Evolutionary conservation across 2,113 vertebrate genomes (phyloP).

Genomic region (Xenopus borealis): DNA sequence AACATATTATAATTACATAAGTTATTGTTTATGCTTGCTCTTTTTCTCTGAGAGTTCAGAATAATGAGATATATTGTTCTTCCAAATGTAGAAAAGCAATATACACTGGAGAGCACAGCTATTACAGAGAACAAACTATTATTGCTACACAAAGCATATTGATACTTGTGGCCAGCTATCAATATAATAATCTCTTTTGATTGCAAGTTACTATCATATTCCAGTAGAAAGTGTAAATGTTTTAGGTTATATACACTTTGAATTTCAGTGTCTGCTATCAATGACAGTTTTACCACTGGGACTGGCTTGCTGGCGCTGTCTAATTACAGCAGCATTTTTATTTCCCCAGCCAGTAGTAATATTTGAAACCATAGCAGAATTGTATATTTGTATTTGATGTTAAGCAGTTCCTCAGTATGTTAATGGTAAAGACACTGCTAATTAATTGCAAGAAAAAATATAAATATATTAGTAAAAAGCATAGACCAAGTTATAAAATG

Average conservation of each 20-base stretch:
- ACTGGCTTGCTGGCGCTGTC: slow-evolving; percentile 51
- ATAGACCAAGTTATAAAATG: no score
- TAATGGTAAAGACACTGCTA: no score
- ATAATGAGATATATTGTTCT: not conserved
- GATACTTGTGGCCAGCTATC: not conserved
- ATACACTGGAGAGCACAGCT: slow-evolving; percentile 1
- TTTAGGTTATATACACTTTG: slow-evolving; percentile 57
- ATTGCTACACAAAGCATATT: not conserved
- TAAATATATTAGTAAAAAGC: no score
- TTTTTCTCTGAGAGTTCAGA: no score
- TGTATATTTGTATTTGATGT: slow-evolving; percentile 49
- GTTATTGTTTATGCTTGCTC: no score
- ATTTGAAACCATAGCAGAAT: slow-evolving; percentile 54
- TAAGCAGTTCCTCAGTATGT: not conserved
- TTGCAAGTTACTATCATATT: slow-evolving; percentile 54
- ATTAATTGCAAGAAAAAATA: no score
- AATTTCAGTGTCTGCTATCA: slow-evolving; percentile 54
- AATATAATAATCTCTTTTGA: slow-evolving; percentile 37
- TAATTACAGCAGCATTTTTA: slow-evolving; percentile 57
- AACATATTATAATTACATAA: no score
- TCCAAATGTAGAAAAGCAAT: slow-evolving; percentile 1
- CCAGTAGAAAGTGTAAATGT: slow-evolving; percentile 53
- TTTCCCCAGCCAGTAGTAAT: slow-evolving; percentile 54
- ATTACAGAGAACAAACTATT: not conserved
- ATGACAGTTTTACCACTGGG: slow-evolving; percentile 56